Evolutionary conservation across 2,113 vertebrate genomes (phyloP), one percentile per base, ranked within the genome.

Genomic region (Mionectes macconnelli): DNA sequence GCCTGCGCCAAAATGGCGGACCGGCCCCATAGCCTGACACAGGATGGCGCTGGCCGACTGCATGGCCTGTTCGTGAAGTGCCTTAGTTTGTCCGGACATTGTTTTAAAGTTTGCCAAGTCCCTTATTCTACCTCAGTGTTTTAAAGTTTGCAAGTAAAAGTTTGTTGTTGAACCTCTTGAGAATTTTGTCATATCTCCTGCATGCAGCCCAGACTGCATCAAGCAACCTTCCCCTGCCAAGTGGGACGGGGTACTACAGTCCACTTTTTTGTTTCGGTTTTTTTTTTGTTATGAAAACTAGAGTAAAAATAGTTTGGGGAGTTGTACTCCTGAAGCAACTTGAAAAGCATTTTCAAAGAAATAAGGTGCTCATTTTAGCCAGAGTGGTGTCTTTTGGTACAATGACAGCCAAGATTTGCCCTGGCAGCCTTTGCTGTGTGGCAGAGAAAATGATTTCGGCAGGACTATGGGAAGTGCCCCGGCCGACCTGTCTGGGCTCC

Each of bases 291-390:
- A 42, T 62, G 55, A 68, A 68, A 82, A 67, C 5, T 37, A 55
- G 18, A 50, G 13, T 72, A 60, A 68, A 67, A 30, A 60, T 42
- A 56, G 9, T 37, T 25, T 50, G 12, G 33, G 42, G 81, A 78
- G 11, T 33, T 60, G 17, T 9, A 74, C 14, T 42, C 4, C 42
- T 63, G 57, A 76, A 86, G 28, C 10, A 66, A 84, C 14, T 64
- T 37, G 18, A 33, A 74, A 84, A 66, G 7, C 3, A 16, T 37
- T 70, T 66, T 20, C 17, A n/a, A 49, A 84, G 28, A 49, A 44
- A 56, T 12, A 35, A 35, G 0, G 1, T 0, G 1, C 10, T 30
- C 0, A 33, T 67, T 81, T 66, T 64, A 89, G 30, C 37, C 35
- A 10, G 27, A 53, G 19, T 21, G 7, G 14, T 27, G 47, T 63